These are phyloP conservation scores for Oreocharis arfaki DNA, from an alignment of 2,113 vertebrate species.

Conservation along the genomic window DNA sequence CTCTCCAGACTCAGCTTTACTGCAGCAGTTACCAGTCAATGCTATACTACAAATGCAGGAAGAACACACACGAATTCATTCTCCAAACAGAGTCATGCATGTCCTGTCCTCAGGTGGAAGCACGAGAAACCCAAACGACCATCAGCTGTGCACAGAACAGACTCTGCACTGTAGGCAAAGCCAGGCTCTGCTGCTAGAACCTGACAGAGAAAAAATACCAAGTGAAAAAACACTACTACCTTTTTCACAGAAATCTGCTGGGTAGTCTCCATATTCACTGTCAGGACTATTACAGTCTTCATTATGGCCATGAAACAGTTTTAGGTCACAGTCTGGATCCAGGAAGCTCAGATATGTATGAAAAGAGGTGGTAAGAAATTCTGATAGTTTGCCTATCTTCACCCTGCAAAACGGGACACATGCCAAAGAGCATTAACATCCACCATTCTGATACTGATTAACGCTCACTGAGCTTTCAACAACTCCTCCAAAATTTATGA, in stretches of 20 bases:
- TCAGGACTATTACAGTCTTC: constrained; percentile 74
- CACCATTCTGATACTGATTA: not conserved
- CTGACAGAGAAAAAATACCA: not conserved
- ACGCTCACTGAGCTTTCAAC: not conserved
- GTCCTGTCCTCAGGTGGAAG: not conserved
- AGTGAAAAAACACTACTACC: constrained; percentile 58
- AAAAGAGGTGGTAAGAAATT: constrained; percentile 93
- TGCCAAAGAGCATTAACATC: not conserved
- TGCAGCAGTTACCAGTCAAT: not conserved
- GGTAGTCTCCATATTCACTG: constrained; percentile 74
- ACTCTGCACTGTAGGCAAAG: not conserved
- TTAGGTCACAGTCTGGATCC: constrained; percentile 84
- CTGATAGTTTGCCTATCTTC: constrained; percentile 87
- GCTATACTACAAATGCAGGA: accelerated
- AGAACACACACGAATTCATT: not conserved
- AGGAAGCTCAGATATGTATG: constrained; percentile 92
- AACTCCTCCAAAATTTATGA: not conserved
- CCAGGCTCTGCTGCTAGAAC: not conserved
- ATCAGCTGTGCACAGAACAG: not conserved
- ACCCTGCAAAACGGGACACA: constrained; percentile 73
- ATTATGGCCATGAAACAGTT: constrained; percentile 76
- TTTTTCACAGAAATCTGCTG: constrained; percentile 61
- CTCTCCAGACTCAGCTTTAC: not conserved
- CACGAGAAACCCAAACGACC: not conserved
- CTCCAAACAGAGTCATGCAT: not conserved